These are phyloP conservation scores for Apomyelois bistriatella DNA, from an alignment of 2,888 invertebrate species.

Conservation along the genomic window DNA sequence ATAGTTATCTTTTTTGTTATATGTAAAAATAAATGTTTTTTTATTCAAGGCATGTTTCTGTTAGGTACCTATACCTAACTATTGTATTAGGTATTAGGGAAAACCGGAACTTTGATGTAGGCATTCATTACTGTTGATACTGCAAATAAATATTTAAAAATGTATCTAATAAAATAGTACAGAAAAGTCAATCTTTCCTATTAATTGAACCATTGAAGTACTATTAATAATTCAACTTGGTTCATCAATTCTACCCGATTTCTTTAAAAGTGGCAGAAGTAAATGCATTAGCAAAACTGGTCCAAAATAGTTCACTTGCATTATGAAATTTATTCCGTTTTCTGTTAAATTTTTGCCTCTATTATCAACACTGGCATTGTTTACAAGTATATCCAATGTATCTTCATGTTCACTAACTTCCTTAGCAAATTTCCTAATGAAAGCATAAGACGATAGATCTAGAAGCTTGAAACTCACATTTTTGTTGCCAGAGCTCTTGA, in stretches of 20 bases:
- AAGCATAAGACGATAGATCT: conserved; percentile 84
- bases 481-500: conserved; percentile 79
- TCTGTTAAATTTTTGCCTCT: conserved; percentile 69
- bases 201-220: conserved; percentile 82
- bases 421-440: conserved; percentile 86
- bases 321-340: conserved; percentile 88
- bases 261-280: conserved; percentile 85
- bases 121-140: too few relatives aligned
- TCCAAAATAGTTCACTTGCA: conserved; percentile 93
- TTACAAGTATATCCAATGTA: conserved; percentile 86
- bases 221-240: conserved; percentile 85
- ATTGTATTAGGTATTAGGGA: too few relatives aligned
- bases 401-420: conserved; percentile 83
- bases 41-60: too few relatives aligned
- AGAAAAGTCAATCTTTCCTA: not conserved
- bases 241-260: conserved; percentile 52
- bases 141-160: too few relatives aligned
- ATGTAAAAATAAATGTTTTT: too few relatives aligned
- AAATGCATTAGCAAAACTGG: conserved; percentile 92
- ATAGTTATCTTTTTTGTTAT: too few relatives aligned
- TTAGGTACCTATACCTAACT: too few relatives aligned
- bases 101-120: too few relatives aligned
- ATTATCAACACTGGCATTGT: conserved; percentile 87
- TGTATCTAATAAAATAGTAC: too few relatives aligned
- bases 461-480: conserved; percentile 82